phyloP scores from a whole-genome alignment of 2,888 invertebrate species.

The Caenorhabditis becei region DNA sequence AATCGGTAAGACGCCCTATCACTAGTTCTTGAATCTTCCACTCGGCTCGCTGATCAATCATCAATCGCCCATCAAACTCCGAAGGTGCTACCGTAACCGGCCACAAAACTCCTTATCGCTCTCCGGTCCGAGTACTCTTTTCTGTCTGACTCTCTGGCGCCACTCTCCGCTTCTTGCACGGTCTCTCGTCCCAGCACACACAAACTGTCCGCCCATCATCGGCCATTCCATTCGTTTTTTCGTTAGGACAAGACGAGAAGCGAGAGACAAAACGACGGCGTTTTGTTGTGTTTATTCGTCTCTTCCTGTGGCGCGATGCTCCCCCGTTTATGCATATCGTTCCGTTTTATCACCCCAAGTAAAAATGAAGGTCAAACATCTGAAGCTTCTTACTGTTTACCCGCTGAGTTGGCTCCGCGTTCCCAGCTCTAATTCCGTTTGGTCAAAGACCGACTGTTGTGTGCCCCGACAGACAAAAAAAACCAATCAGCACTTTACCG shows the following conservation, averaged over 20 bases:
- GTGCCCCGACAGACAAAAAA: not conserved
- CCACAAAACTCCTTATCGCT: constrained; percentile 19
- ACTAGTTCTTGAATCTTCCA: too few species aligned
- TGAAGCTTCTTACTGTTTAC: constrained; percentile 4
- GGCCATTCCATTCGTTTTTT: constrained; percentile 30
- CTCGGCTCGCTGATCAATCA: constrained; percentile 28
- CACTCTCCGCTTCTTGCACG: constrained; percentile 3
- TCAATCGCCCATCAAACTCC: constrained; percentile 14
- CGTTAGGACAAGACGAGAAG: too few species aligned
- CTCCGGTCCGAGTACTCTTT: constrained; percentile 16
- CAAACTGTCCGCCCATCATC: constrained; percentile 32
- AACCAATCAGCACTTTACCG: constrained; percentile 1
- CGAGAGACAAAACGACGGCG: constrained; percentile 19
- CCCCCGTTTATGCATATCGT: constrained; percentile 13
- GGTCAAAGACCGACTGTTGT: constrained; percentile 6
- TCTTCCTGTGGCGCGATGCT: not conserved
- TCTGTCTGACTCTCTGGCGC: constrained; percentile 10
- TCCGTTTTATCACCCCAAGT: constrained; percentile 1
- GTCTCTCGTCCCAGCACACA: constrained; percentile 13
- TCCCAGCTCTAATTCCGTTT: constrained; percentile 9
- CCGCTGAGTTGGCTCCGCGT: constrained; percentile 1
- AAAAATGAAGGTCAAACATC: constrained; percentile 13
- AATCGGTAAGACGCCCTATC: too few species aligned
- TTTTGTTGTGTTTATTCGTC: constrained; percentile 19
- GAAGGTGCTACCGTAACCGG: constrained; percentile 18